Conservation (phyloP, 1,140 invertebrate species). For the Aphelinus certus region DNA sequence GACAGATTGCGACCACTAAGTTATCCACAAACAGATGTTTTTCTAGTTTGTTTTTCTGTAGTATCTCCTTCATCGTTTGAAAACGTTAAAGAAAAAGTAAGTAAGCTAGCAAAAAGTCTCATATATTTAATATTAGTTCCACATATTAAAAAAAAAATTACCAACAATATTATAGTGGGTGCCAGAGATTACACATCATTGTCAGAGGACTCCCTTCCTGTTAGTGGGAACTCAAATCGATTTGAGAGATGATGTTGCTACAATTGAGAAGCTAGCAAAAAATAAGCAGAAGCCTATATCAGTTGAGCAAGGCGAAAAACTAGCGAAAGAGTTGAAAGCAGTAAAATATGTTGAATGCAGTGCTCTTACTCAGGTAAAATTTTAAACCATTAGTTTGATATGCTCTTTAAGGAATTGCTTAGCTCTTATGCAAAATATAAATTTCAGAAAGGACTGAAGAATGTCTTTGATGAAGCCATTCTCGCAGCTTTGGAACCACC, state of each 20-base stretch:
- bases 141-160: constrained; percentile 1
- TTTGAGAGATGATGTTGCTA: constrained; percentile 93
- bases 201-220: constrained; percentile 97
- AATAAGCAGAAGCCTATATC: constrained; percentile 98
- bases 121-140: constrained; percentile 4
- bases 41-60: constrained; percentile 97
- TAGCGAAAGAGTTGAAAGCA: constrained; percentile 97
- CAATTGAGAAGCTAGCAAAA: constrained; percentile 96
- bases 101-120: constrained; percentile 27
- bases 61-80: constrained; percentile 98
- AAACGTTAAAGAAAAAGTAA: constrained; percentile 98
- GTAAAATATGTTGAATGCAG: constrained; percentile 99
- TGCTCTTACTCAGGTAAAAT: constrained; percentile 88
- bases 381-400: background rate
- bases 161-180: constrained; percentile 82
- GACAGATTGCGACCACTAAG: constrained; percentile 93
- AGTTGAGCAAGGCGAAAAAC: constrained; percentile 93
- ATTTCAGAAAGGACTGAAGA: constrained; percentile 96
- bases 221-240: constrained; percentile 98
- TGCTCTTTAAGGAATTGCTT: background rate
- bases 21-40: constrained; percentile 98
- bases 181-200: constrained; percentile 99
- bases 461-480: constrained; percentile 99
- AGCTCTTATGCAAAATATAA: constrained; percentile 1
- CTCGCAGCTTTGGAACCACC: constrained; percentile 96